phyloP scores from a whole-genome alignment of 2,113 vertebrate genomes.

The Nannobrachium achirus region DNA sequence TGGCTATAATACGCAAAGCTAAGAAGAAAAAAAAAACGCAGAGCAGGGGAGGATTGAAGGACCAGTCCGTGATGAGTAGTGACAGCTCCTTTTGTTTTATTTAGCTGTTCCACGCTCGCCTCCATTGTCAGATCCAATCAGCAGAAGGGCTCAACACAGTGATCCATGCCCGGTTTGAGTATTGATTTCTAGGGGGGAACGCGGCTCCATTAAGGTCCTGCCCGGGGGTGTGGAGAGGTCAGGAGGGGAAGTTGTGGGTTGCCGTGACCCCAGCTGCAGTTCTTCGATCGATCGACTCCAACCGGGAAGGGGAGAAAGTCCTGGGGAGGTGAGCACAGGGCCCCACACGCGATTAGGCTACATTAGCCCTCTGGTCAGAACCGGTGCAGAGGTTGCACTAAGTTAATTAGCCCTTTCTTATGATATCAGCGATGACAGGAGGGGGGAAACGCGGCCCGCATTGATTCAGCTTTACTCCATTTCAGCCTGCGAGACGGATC shows the following conservation, averaged over 20 bases:
- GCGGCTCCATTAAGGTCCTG: constrained; percentile 95
- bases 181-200: constrained; percentile 90
- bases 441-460: constrained; percentile 73
- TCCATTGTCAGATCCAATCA: constrained; percentile 84
- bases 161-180: constrained; percentile 95
- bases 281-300: constrained; percentile 93
- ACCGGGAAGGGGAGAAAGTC: constrained; percentile 83
- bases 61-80: constrained; percentile 28
- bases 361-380: constrained; percentile 89
- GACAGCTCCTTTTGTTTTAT: constrained; percentile 50
- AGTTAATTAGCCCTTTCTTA: constrained; percentile 86
- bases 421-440: constrained; percentile 82
- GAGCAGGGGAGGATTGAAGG: not conserved
- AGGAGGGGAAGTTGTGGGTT: constrained; percentile 88
- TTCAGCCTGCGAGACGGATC: constrained; percentile 71
- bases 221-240: constrained; percentile 84
- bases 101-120: constrained; percentile 83
- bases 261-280: constrained; percentile 91
- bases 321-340: constrained; percentile 86
- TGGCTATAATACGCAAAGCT: not conserved
- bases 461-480: constrained; percentile 81
- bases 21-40: not conserved
- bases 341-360: constrained; percentile 86
- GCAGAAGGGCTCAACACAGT: constrained; percentile 82
- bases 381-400: constrained; percentile 83